A percentile compares a stretch with the other conserved stretches of the same genome.
Conservation (phyloP, 2,797 vertebrate species). For the Podarcis lilfordi region DNA sequence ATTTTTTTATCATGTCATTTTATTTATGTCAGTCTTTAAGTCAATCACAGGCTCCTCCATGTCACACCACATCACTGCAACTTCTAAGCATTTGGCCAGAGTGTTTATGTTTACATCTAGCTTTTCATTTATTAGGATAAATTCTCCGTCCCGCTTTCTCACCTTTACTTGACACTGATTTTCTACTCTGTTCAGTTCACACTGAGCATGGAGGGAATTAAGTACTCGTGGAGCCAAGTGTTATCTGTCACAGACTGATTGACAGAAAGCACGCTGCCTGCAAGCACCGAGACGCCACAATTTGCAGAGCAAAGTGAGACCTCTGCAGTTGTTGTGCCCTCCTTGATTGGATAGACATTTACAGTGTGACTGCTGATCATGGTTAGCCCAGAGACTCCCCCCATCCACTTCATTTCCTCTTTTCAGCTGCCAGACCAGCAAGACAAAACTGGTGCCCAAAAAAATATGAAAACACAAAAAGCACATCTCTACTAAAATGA, state of each 20-base stretch:
- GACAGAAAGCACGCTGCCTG: constrained; percentile 51
- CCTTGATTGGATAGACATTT: constrained; percentile 61
- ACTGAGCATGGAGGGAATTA: constrained; percentile 42
- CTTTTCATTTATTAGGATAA: constrained; percentile 51
- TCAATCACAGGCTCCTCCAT: constrained; percentile 1
- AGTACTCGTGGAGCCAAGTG: constrained; percentile 39
- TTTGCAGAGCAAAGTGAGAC: constrained; percentile 60
- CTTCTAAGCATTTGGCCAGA: constrained; percentile 21
- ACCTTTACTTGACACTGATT: constrained; percentile 51
- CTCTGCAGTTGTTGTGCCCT: constrained; percentile 14
- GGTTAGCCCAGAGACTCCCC: constrained; percentile 52
- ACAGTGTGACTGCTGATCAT: constrained; percentile 40
- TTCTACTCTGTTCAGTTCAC: constrained; percentile 37
- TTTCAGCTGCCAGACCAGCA: constrained; percentile 66
- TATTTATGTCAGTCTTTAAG: constrained; percentile 30
- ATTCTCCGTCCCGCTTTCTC: constrained; percentile 38
- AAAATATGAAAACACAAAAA: constrained; percentile 51
- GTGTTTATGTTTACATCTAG: constrained; percentile 43
- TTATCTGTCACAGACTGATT: constrained; percentile 60
- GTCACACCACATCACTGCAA: constrained; percentile 10
- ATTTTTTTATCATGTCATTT: constrained; percentile 17
- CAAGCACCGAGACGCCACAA: constrained; percentile 7
- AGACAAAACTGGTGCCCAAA: constrained; percentile 58
- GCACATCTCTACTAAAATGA: constrained; percentile 38
- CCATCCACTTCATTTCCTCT: constrained; percentile 58